phyloP scores from a whole-genome alignment of 2,113 vertebrate genomes.

The Silurus asotus region DNA sequence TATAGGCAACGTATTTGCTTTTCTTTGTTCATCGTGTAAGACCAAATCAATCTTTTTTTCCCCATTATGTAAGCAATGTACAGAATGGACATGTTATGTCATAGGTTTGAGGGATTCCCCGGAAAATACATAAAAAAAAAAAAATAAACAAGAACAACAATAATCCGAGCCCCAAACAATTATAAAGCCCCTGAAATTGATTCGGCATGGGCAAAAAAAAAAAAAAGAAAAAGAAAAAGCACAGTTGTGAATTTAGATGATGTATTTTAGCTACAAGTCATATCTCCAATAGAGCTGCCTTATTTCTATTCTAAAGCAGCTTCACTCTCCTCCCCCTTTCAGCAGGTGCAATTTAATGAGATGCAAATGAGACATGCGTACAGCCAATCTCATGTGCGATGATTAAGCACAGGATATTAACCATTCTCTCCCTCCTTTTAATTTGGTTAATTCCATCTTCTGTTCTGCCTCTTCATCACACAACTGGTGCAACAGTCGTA shows the following conservation, averaged over 20 bases:
- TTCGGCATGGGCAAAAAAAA: not conserved
- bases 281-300: slow-evolving; percentile 27
- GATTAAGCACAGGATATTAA: slow-evolving; percentile 88
- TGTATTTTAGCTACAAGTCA: not conserved
- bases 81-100: not conserved
- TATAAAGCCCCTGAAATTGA: not conserved
- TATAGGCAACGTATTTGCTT: not conserved
- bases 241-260: slow-evolving; percentile 11
- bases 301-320: slow-evolving; percentile 36
- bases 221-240: not conserved
- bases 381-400: slow-evolving; percentile 87
- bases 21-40: not conserved
- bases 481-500: slow-evolving; percentile 39
- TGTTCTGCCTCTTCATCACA: slow-evolving; percentile 42
- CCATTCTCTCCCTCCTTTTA: slow-evolving; percentile 67
- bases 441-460: slow-evolving; percentile 48
- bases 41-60: not conserved
- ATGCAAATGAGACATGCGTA: slow-evolving; percentile 92
- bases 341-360: slow-evolving; percentile 79
- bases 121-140: too few relatives aligned
- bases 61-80: not conserved
- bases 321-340: slow-evolving; percentile 48
- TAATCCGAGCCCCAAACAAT: not conserved
- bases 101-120: too few relatives aligned
- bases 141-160: not conserved